These are phyloP conservation scores for Pituophis catenifer DNA, from an alignment of 2,113 vertebrate genomes.

Conservation along the genomic window DNA sequence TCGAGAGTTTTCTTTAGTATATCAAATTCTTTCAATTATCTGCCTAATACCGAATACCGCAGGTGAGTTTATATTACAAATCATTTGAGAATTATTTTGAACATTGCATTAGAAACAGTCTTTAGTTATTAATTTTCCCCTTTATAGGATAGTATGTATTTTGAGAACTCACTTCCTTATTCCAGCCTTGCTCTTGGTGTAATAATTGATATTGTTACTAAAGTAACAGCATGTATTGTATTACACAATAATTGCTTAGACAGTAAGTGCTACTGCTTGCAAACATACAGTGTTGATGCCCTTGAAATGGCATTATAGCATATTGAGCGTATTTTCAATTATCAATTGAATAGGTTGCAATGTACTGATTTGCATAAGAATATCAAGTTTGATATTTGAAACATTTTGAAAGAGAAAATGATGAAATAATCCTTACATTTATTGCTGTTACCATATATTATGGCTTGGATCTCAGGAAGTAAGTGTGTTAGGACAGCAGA, in stretches of 20 bases:
- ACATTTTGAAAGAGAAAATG: conserved; percentile 5
- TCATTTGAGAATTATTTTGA: not conserved
- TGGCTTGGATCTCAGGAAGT: not conserved
- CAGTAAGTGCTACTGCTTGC: not conserved
- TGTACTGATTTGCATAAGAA: not conserved
- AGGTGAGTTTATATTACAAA: not conserved
- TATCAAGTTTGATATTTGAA: not conserved
- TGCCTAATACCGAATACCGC: not conserved
- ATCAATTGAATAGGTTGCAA: not conserved
- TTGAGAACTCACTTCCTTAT: not conserved
- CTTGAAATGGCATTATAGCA: not conserved
- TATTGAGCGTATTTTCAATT: not conserved
- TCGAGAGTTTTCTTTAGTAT: not conserved
- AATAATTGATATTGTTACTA: conserved; percentile 6
- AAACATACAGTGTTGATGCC: not conserved
- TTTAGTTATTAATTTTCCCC: not conserved
- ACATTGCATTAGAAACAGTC: not conserved
- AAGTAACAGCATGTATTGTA: not conserved
- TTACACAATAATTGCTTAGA: not conserved
- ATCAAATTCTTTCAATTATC: not conserved
- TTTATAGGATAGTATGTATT: not conserved
- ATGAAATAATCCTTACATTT: not conserved
- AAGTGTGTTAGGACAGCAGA: not conserved
- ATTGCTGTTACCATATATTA: no score
- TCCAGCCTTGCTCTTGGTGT: not conserved